Base-by-base conservation (phyloP, 2,113 vertebrate genomes). In the Neofelis nebulosa region DNA sequence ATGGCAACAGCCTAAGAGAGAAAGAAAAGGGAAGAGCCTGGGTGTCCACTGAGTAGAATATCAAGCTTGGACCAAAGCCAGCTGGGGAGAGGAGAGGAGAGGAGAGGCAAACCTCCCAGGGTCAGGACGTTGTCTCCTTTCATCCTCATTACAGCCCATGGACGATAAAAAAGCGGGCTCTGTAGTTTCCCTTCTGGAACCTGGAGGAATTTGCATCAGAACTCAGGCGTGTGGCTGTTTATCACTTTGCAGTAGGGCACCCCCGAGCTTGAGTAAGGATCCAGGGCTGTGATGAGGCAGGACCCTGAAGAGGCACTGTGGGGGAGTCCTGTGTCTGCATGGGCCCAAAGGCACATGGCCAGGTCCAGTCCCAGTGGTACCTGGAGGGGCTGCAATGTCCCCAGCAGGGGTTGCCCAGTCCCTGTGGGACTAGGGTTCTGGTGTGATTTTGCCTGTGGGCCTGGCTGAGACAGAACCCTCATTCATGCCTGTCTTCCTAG, bases 371-470 rank as follows among this genome's bases (percentile, higher is more conserved):
- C 27, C 38, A 25, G 76, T 0, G 0, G 15, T 4, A 29, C 48
- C 29, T 15, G 14, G 1, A 12, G 21, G 50, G 18, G 18, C 23
- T 27, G 25, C 1, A 3, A 74, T 7, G 33, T 1, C 18, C 41
- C 50, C 86, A 9, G 4, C 10, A 55, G 45, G 41, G 1, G 0
- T 27, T 16, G 3, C 16, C 10, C n/a, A 15, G 48, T 14, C 38
- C 83, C 14, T 1, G 6, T 0, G 23, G 74, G 15, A 19, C 33
- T 36, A 4, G 19, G 6, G 19, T 14, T 80, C 57, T 15, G 21
- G 27, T 3, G 69, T 57, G 61, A 45, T 29, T 78, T 5, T 11
- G 33, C n/a, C 41, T 2, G 15, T 16, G 23, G 73, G 55, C 48
- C 83, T 15, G 33, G 33, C 84, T 71, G 31, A 0, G 31, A 4